Percentiles rank a stretch among this genome's conserved stretches.
These are phyloP conservation scores for Linepithema humile DNA, from an alignment of 1,140 invertebrate genomes.

Conservation along the genomic window DNA sequence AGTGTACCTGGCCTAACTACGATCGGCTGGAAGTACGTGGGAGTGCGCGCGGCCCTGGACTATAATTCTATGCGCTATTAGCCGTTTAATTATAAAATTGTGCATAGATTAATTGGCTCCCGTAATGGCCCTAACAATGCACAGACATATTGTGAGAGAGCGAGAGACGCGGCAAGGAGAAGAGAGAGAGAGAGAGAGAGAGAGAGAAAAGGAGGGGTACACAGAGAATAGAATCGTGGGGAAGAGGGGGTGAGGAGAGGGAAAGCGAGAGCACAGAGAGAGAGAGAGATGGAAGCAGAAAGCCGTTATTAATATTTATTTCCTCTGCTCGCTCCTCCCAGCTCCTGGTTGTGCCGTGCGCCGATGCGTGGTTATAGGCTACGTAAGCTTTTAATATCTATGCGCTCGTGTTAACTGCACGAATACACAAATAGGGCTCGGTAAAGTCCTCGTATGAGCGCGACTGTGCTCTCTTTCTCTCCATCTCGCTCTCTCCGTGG, in stretches of 20 bases:
- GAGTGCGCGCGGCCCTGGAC: slow-evolving; percentile 81
- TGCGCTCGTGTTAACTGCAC: slow-evolving; percentile 62
- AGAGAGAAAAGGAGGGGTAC: not conserved
- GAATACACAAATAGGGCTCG: slow-evolving; percentile 50
- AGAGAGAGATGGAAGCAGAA: slow-evolving; percentile 27
- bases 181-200: slow-evolving; percentile 23
- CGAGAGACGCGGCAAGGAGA: slow-evolving; percentile 6
- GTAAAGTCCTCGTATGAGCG: slow-evolving; percentile 50
- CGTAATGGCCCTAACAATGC: slow-evolving; percentile 82
- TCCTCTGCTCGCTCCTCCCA: slow-evolving; percentile 67
- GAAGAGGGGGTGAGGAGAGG: slow-evolving; percentile 14
- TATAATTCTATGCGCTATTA: slow-evolving; percentile 84
- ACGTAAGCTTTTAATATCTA: slow-evolving; percentile 63
- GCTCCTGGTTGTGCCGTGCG: slow-evolving; percentile 68
- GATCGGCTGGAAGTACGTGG: slow-evolving; percentile 75
- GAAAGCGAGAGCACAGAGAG: slow-evolving; percentile 1
- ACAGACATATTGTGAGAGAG: slow-evolving; percentile 71
- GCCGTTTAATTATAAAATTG: slow-evolving; percentile 85
- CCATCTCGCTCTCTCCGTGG: slow-evolving; percentile 5
- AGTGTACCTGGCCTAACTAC: slow-evolving; percentile 34
- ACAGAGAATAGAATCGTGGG: slow-evolving; percentile 4
- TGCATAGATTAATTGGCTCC: slow-evolving; percentile 84
- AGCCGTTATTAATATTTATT: slow-evolving; percentile 80
- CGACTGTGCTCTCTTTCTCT: slow-evolving; percentile 45
- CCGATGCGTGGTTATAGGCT: slow-evolving; percentile 60